Percentiles rank a stretch among this genome's conserved stretches.
Evolutionary conservation across 92 coral and sea anemone genomes (phyloP).

Genomic region (Zoanthus gigantus): DNA sequence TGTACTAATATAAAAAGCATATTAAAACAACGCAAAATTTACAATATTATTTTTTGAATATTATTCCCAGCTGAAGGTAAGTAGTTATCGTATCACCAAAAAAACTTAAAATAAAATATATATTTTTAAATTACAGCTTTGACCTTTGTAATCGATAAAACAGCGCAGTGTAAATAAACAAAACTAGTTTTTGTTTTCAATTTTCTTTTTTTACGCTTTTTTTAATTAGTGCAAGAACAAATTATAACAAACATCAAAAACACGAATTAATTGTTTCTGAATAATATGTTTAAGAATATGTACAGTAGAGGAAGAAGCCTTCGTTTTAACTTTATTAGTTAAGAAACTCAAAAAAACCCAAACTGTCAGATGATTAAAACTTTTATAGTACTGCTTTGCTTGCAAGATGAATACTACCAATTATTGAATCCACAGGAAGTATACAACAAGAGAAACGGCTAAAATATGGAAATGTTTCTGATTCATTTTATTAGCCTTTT

Average conservation of each 20-base stretch:
- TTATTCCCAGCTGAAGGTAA: conserved; percentile 20
- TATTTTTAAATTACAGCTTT: neutral
- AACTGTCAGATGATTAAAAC: neutral
- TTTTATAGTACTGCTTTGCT: neutral
- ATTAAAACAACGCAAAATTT: neutral
- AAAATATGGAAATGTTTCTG: neutral
- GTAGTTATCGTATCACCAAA: conserved; percentile 8
- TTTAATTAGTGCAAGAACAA: no score
- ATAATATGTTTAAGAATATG: neutral
- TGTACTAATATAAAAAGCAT: neutral
- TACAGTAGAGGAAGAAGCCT: neutral
- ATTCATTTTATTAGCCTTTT: no score
- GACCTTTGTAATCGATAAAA: neutral
- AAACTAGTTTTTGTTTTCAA: neutral
- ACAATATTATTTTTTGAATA: neutral
- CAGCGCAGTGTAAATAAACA: neutral
- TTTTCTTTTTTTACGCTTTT: no score
- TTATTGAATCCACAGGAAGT: no score
- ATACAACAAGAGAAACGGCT: no score
- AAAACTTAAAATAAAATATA: neutral
- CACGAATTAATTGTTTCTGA: neutral
- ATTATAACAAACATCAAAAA: no score
- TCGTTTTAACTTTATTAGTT: no score
- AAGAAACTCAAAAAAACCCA: neutral
- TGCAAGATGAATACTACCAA: neutral